phyloP scores from a whole-genome alignment of 2,113 vertebrate species.

The Nibea coibor region DNA sequence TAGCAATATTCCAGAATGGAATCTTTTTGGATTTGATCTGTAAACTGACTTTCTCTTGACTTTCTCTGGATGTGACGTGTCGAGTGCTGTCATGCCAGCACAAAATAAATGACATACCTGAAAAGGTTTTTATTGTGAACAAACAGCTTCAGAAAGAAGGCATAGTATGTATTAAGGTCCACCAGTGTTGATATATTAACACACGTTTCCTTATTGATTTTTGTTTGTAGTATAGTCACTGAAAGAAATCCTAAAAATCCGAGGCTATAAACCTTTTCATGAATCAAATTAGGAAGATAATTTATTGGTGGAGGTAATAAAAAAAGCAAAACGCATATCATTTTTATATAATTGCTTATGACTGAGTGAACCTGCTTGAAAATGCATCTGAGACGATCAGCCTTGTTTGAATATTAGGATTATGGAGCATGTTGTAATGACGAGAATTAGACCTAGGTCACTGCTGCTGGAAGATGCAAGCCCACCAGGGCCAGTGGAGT shows the following conservation, averaged over 20 bases:
- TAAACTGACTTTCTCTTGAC: slow-evolving; percentile 9
- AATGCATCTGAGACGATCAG: slow-evolving; percentile 44
- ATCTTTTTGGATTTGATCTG: neutral
- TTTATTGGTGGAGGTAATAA: neutral
- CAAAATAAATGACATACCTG: neutral
- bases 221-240: neutral
- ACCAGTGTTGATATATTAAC: neutral
- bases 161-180: neutral
- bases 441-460: slow-evolving; percentile 83
- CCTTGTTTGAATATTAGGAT: slow-evolving; percentile 59
- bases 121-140: neutral
- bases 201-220: neutral
- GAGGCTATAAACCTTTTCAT: too few species aligned
- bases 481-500: slow-evolving; percentile 60
- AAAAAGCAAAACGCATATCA: slow-evolving; percentile 14
- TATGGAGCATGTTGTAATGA: slow-evolving; percentile 70
- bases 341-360: slow-evolving; percentile 12
- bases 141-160: neutral
- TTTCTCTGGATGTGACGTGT: too few species aligned
- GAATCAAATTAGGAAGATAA: neutral
- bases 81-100: neutral
- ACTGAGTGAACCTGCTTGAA: slow-evolving; percentile 11
- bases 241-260: neutral
- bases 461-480: slow-evolving; percentile 62
- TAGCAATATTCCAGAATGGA: neutral